Percentiles rank a stretch among this genome's conserved stretches.
Conservation (phyloP, 2,888 invertebrate species). For the Nemotelus pantherinus region DNA sequence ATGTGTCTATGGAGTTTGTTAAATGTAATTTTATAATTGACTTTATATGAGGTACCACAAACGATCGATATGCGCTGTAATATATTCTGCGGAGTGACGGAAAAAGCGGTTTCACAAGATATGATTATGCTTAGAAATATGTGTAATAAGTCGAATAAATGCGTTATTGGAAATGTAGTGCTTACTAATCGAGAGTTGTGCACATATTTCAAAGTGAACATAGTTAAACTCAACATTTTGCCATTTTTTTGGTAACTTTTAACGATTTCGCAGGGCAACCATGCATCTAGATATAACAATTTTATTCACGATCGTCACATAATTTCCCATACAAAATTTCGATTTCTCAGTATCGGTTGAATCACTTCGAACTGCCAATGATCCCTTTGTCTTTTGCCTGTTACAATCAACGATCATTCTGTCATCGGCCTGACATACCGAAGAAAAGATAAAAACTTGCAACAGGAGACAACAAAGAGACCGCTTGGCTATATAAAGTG, state of each 20-base stretch:
- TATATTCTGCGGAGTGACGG: too few species aligned
- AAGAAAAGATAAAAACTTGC: constrained; percentile 40
- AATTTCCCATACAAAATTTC: constrained; percentile 21
- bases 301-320: neutral
- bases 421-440: constrained; percentile 36
- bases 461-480: constrained; percentile 21
- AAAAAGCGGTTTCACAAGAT: too few species aligned
- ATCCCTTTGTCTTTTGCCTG: constrained; percentile 30
- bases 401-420: constrained; percentile 34
- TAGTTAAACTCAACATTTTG: too few species aligned
- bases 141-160: too few species aligned
- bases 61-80: too few species aligned
- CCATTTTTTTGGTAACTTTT: too few species aligned
- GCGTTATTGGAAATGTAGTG: too few species aligned
- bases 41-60: constrained; percentile 18
- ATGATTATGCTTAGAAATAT: too few species aligned
- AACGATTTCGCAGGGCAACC: too few species aligned
- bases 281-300: neutral
- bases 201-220: too few species aligned
- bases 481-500: constrained; percentile 39
- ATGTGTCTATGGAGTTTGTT: neutral
- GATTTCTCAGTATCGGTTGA: constrained; percentile 7
- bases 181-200: too few species aligned
- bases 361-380: constrained; percentile 7
- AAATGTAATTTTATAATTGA: constrained; percentile 38